Base-by-base conservation (phyloP, 2,888 invertebrate genomes). In the Deroplatys truncata region DNA sequence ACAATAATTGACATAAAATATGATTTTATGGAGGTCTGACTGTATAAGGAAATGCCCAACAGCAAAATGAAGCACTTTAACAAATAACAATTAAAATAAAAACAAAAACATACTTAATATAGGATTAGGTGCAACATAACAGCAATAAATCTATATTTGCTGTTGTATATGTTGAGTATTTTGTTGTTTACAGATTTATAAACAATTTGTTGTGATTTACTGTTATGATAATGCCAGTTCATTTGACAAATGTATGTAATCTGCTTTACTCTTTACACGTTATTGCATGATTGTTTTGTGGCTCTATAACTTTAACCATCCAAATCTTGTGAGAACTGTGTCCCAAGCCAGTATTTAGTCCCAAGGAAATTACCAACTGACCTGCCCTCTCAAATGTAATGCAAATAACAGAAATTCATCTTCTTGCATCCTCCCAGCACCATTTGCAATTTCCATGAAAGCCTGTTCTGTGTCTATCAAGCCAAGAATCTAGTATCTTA, bases 241-340 rank as follows among this genome's bases (percentile, higher is more conserved):
- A 72, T 72, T 72, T 72, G 56, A 16, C 7, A 20, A 20, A 20
- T 72, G 25, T 7, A 20, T 72, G 16, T 72, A 72, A 20, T 20
- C 9, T 25, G 25, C 0, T 72, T 20, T 20, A 72, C 2, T 1
- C 7, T 72, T 20, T 72, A 72, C 16, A 25, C 20, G 0, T 20
- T 20, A 72, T 20, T 15, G 56, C 56, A 56, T 35, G 35, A 28
- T 43, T 16, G 28, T 49, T n/a, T 85, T 85, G 43, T 43, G 43
- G 85, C 25, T 20, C 25, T 20, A 56, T 25, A 72, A 72, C 3
- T 31, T 29, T n/a, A 20, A 29, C 20, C n/a, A 82, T 86, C 82
- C 86, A 86, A 86, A 87, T 83, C 87, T 87, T 87, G 87, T 35
- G 87, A 83, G 86, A 87, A 83, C 82, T 72, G 25, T 82, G 82